Base-by-base conservation (phyloP, 2,888 invertebrate genomes). In the Parascotia fuliginaria region DNA sequence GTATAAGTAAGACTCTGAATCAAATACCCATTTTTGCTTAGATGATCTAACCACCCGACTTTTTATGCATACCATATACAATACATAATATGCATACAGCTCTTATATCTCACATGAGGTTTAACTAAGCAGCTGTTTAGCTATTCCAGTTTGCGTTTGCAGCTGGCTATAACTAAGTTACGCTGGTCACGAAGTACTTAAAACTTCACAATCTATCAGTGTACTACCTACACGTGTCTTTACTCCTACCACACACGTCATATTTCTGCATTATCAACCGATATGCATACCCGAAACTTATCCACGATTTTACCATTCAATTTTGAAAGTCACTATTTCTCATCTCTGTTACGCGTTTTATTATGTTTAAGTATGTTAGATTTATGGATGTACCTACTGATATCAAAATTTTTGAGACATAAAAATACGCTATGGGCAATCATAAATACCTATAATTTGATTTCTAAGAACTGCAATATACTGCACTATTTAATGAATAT, bases 101-200 rank as follows among this genome's bases (percentile, higher is more conserved):
- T n/a, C n/a, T n/a, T 19, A 5, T 19, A 19, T 3, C 19, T 2
- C 9, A 42, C 44, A 48, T 55, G 53, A 53, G 42, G 43, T 45
- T 31, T 34, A 55, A 42, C 48, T 41, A 53, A 42, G 48, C 75
- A 78, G 76, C 70, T 80, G 77, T 60, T 67, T 55, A 41, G 24
- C 50, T 64, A 73, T 71, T 72, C 75, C 71, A 63, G 77, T 79
- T 78, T 69, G 44, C 54, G 22, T 63, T 54, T 67, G 65, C 77
- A 78, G 74, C 73, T 78, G 78, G 55, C 67, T 65, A 53, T 59
- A 73, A 65, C 66, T 73, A 73, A 71, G 69, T 63, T 64, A 64
- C 56, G 56, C 61, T 61, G 52, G 55, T 52, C 43, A 56, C 54
- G 55, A 63, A 48, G 9, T 24, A 46, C 15, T 39, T 46, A 29